A percentile compares a stretch with the other conserved stretches of the same genome.
phyloP scores from a whole-genome alignment of 2,888 invertebrate species.

The Drosophila seclusa region DNA sequence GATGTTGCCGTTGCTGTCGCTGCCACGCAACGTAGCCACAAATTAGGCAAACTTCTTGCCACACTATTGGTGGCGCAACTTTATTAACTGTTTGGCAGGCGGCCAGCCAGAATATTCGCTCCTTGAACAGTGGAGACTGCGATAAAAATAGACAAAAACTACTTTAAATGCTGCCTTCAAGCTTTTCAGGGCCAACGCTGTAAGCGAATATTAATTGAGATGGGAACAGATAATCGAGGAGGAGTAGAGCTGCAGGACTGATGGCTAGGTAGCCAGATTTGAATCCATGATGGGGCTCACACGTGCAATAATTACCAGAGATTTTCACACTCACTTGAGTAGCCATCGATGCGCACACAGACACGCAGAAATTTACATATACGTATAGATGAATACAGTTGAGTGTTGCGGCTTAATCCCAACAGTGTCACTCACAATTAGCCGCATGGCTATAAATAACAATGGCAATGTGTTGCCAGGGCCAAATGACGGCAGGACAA shows the following conservation, averaged over 20 bases:
- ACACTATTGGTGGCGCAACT: conserved; percentile 42
- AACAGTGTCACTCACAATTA: conserved; percentile 74
- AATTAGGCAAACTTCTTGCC: conserved; percentile 68
- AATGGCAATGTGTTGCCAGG: conserved; percentile 40
- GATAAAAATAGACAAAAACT: conserved; percentile 1
- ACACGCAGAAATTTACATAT: conserved; percentile 30
- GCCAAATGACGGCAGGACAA: conserved; percentile 2
- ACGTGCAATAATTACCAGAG: conserved; percentile 46
- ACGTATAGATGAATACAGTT: conserved; percentile 11
- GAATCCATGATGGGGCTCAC: conserved; percentile 10
- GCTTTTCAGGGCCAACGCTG: conserved; percentile 23
- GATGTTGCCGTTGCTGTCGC: conserved; percentile 5
- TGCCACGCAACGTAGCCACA: conserved; percentile 51
- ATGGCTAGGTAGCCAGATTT: not conserved
- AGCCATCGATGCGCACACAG: conserved; percentile 53
- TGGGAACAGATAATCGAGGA: not conserved
- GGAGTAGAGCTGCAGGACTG: not conserved
- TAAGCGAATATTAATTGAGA: conserved; percentile 54
- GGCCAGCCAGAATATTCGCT: conserved; percentile 54
- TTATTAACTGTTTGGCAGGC: conserved; percentile 68
- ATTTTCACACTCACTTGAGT: conserved; percentile 73
- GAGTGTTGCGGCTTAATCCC: conserved; percentile 43
- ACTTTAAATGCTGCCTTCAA: conserved; percentile 21
- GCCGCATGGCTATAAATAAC: conserved; percentile 73
- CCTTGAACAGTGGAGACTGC: not conserved